Percentiles rank a stretch among this genome's conserved stretches.
These are phyloP conservation scores for Holacanthella duospinosa DNA, from an alignment of 2,888 invertebrate species.

Conservation along the genomic window DNA sequence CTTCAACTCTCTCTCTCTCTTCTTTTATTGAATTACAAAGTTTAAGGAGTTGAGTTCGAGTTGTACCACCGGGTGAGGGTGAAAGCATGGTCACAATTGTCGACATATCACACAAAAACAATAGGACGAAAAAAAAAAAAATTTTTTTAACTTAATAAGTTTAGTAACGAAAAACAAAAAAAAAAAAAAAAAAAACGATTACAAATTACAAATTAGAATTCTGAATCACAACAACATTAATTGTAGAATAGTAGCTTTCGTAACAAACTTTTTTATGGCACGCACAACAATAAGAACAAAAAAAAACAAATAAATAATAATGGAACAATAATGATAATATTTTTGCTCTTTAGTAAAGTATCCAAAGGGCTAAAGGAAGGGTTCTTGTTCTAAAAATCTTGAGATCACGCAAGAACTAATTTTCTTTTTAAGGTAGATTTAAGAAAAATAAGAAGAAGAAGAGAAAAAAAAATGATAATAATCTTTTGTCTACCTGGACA, in stretches of 20 bases:
- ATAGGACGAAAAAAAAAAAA: background rate
- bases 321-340: too few species aligned
- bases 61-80: slow-evolving; percentile 9
- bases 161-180: background rate
- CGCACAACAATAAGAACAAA: background rate
- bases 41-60: slow-evolving; percentile 5
- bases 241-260: too few species aligned
- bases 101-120: background rate
- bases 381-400: slow-evolving; percentile 1
- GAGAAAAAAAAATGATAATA: too few species aligned
- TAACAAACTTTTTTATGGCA: background rate
- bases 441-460: too few species aligned
- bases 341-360: background rate
- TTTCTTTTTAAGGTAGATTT: background rate
- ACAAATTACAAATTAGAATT: too few species aligned
- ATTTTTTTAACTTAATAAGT: background rate
- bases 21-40: background rate
- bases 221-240: too few species aligned
- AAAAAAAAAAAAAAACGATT: too few species aligned
- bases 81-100: slow-evolving; percentile 6
- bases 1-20: background rate
- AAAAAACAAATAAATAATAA: background rate
- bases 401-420: slow-evolving; percentile 2
- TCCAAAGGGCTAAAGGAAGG: background rate
- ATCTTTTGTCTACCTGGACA: background rate